Base-by-base conservation (phyloP, 2,113 vertebrate species). In the Promerops cafer region DNA sequence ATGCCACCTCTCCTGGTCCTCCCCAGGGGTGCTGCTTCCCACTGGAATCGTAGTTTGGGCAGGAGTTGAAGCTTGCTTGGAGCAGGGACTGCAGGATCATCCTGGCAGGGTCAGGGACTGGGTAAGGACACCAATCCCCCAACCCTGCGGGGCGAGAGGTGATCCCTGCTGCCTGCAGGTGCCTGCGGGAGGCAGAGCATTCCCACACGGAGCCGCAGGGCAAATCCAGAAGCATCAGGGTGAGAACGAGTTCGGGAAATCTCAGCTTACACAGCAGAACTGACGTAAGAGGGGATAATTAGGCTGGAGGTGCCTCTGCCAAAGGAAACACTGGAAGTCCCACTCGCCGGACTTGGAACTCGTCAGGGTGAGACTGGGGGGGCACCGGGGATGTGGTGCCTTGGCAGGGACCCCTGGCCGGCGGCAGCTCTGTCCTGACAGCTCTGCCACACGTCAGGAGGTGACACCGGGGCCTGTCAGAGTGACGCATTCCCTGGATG, bases 181-280 rank as follows among this genome's bases (percentile, higher is more conserved):
- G 83, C 44, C 76, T 63, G 76, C 11, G 0, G 2, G 71, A 45
- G 68, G 60, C 72, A 72, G 18, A 68, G 44, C 7, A 3, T 63
- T 80, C 76, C 59, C 72, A n/a, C 13, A 4, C 2, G 20, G 21
- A 53, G 84, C 49, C 2, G 7, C 40, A 18, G 63, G 40, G 89
- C 72, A 81, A 70, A 89, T 79, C 72, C 93, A 91, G 96, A 92
- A 96, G 93, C 91, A 87, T 2, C 11, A 53, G 77, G 63, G 91
- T 85, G 93, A 94, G 93, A 95, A 96, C 7, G 57, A 96, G 91
- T 24, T 47, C 19, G 88, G 60, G 92, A 96, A 96, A 86, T 63
- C 90, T 90, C 80, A 93, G 85, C n/a, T 93, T 90, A 93, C 83
- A 63, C 79, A 77, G 87, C 85, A 86, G 20, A 65, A n/a, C 16